These are phyloP conservation scores for Belonocnema kinseyi DNA, from an alignment of 1,140 invertebrate species.

Conservation along the genomic window DNA sequence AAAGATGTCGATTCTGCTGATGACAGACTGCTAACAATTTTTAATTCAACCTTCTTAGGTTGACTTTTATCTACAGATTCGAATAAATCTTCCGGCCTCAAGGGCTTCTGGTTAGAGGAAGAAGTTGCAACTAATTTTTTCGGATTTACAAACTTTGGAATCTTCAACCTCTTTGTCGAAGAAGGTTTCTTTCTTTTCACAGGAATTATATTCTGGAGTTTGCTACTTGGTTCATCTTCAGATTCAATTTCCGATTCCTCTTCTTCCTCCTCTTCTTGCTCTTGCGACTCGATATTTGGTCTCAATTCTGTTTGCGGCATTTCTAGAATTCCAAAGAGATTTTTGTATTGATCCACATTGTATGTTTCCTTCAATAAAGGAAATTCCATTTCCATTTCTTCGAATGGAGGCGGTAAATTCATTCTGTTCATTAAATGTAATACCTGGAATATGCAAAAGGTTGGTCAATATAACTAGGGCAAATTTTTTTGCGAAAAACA, in stretches of 20 bases:
- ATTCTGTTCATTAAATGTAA: conserved; percentile 97
- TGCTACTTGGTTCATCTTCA: conserved; percentile 76
- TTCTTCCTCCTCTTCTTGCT: conserved; percentile 60
- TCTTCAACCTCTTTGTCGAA: conserved; percentile 78
- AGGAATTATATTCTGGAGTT: conserved; percentile 71
- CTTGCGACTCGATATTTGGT: not conserved
- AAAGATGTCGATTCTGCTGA: not conserved
- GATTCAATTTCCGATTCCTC: conserved; percentile 90
- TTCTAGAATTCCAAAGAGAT: conserved; percentile 68
- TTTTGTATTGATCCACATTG: conserved; percentile 67
- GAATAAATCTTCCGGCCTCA: conserved; percentile 81
- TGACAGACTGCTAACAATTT: conserved; percentile 69
- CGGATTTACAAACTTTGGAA: conserved; percentile 79
- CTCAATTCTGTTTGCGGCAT: not conserved
- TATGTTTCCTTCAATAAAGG: conserved; percentile 66
- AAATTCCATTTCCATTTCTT: conserved; percentile 74
- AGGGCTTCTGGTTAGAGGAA: conserved; percentile 67
- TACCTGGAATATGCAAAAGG: conserved; percentile 74
- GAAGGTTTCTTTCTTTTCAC: conserved; percentile 78
- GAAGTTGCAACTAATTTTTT: conserved; percentile 60
- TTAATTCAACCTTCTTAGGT: conserved; percentile 79
- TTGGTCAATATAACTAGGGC: not conserved
- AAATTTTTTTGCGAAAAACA: no score
- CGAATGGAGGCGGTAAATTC: conserved; percentile 92
- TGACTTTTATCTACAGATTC: conserved; percentile 76